Evolutionary conservation across 2,888 invertebrate species (phyloP).

Genomic region (Sphinx pinastri): DNA sequence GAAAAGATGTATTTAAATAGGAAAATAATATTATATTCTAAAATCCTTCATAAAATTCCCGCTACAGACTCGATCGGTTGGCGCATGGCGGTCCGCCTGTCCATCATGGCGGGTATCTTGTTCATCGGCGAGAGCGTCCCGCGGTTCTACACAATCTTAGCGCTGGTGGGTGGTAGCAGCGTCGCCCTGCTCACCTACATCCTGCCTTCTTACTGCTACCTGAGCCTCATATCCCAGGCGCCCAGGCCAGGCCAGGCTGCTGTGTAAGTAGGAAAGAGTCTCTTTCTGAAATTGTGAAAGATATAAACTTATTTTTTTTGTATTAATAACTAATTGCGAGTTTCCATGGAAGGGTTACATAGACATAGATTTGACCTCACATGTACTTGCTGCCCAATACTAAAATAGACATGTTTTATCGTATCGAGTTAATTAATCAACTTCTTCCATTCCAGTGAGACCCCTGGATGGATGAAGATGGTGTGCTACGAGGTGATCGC

Average conservation of each 20-base stretch:
- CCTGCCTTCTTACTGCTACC: slow-evolving; percentile 87
- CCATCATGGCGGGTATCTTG: slow-evolving; percentile 83
- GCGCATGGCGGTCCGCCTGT: slow-evolving; percentile 82
- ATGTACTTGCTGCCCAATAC: background rate
- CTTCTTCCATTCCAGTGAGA: slow-evolving; percentile 69
- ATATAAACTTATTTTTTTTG: too few species aligned
- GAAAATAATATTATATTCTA: background rate
- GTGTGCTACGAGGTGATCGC: slow-evolving; percentile 85
- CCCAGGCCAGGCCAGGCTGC: slow-evolving; percentile 55
- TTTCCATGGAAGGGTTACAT: too few species aligned
- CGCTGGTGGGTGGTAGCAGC: slow-evolving; percentile 88
- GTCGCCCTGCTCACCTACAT: slow-evolving; percentile 87
- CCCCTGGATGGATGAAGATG: slow-evolving; percentile 83
- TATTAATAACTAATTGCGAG: too few species aligned
- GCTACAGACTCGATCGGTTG: slow-evolving; percentile 84
- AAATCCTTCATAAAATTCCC: background rate
- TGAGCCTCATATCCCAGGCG: slow-evolving; percentile 81
- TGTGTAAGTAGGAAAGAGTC: slow-evolving; percentile 50
- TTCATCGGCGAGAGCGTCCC: slow-evolving; percentile 88
- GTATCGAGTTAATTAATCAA: background rate
- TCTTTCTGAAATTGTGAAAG: background rate
- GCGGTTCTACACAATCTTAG: slow-evolving; percentile 87
- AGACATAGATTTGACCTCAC: too few species aligned
- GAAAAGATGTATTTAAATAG: too few species aligned
- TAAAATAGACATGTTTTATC: too few species aligned